Evolutionary conservation across 2,797 vertebrate genomes (phyloP).

Genomic region (Trachurus trachurus): DNA sequence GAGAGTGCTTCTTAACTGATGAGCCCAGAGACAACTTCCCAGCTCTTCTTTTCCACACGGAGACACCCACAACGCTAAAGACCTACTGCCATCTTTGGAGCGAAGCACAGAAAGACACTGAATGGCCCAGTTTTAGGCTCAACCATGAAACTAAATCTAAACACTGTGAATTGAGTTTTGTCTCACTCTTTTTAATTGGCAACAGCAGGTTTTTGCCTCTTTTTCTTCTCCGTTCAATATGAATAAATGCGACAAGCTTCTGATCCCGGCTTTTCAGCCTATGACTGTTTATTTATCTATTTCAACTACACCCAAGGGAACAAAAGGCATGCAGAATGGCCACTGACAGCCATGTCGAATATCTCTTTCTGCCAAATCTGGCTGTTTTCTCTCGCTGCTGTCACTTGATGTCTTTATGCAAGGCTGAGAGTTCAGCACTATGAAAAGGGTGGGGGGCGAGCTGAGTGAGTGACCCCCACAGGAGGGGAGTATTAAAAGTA

Average conservation of each 20-base stretch:
- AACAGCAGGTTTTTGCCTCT: slow-evolving; percentile 79
- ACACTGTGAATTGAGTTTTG: slow-evolving; percentile 80
- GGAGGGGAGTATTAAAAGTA: slow-evolving; percentile 90
- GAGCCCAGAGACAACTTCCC: slow-evolving; percentile 77
- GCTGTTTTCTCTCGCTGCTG: slow-evolving; percentile 88
- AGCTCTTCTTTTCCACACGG: slow-evolving; percentile 69
- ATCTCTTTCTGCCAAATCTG: slow-evolving; percentile 96
- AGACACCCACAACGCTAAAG: slow-evolving; percentile 70
- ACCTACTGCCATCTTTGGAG: slow-evolving; percentile 74
- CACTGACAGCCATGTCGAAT: slow-evolving; percentile 99
- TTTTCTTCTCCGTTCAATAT: slow-evolving; percentile 79
- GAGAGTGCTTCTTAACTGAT: slow-evolving; percentile 74
- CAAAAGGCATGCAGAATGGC: slow-evolving; percentile 89
- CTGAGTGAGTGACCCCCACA: slow-evolving; percentile 91
- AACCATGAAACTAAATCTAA: slow-evolving; percentile 81
- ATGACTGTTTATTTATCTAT: slow-evolving; percentile 90
- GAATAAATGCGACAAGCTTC: slow-evolving; percentile 85
- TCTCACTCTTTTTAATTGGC: slow-evolving; percentile 82
- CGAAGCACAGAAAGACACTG: slow-evolving; percentile 69
- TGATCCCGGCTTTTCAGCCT: slow-evolving; percentile 85
- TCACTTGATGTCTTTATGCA: slow-evolving; percentile 99
- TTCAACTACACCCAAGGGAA: slow-evolving; percentile 85
- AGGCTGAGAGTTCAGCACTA: slow-evolving; percentile 90
- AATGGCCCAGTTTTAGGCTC: slow-evolving; percentile 78
- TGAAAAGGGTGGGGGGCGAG: slow-evolving; percentile 90